phyloP scores from a whole-genome alignment of 2,888 invertebrate genomes.

The Kryphioiulus occultus region DNA sequence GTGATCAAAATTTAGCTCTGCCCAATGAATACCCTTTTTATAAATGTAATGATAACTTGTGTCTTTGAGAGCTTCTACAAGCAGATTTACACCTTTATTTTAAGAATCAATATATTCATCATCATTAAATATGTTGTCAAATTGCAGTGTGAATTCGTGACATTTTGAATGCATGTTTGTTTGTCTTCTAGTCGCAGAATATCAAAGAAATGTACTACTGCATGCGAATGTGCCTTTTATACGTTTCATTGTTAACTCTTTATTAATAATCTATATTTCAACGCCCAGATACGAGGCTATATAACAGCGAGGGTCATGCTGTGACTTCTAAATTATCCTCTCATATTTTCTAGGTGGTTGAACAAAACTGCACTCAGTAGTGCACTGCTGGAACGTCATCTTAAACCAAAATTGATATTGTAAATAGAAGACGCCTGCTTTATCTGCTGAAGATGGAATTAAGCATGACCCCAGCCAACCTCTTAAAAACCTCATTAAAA shows the following conservation, averaged over 20 bases:
- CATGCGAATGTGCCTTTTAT: neutral
- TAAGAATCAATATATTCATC: too few relatives aligned
- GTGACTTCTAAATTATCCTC: slow-evolving; percentile 25
- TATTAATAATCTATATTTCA: slow-evolving; percentile 28
- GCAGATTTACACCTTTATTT: too few relatives aligned
- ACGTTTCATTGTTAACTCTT: neutral
- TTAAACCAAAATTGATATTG: slow-evolving; percentile 21
- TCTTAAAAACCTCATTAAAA: slow-evolving; percentile 26
- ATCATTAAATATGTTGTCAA: too few relatives aligned
- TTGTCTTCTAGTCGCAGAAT: neutral
- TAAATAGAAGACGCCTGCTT: neutral
- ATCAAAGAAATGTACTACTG: neutral
- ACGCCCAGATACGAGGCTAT: slow-evolving; percentile 11
- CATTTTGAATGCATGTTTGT: neutral
- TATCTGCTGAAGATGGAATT: neutral
- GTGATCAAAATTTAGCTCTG: too few relatives aligned
- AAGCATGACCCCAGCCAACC: neutral
- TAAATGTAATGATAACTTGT: too few relatives aligned
- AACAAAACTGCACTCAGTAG: too few relatives aligned
- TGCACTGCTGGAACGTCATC: neutral
- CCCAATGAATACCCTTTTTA: too few relatives aligned
- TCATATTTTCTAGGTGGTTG: neutral
- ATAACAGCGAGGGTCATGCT: neutral
- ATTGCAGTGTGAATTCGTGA: neutral
- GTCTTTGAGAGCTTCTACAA: too few relatives aligned